Conservation (phyloP, 2,888 invertebrate species). For the Lasius platythorax region DNA sequence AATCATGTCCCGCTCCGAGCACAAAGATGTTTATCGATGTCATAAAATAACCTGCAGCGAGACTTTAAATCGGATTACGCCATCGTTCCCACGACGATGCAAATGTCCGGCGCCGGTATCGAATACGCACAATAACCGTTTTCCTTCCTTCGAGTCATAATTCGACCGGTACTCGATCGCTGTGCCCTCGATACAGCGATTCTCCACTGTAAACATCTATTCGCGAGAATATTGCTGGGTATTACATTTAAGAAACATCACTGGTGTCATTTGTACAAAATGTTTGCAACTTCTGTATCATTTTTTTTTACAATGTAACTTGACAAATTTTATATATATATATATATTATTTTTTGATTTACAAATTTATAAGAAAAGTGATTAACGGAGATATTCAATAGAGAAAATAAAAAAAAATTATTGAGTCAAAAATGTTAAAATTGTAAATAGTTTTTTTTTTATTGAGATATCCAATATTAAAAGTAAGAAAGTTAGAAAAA, state of each 20-base stretch:
- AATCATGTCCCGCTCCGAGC: constrained; percentile 5
- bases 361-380: not conserved
- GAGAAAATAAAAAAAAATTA: not conserved
- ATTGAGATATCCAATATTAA: too few species aligned
- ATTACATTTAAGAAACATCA: not conserved
- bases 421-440: too few species aligned
- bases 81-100: constrained; percentile 31
- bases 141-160: constrained; percentile 7
- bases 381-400: not conserved
- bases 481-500: not conserved
- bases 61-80: constrained; percentile 40
- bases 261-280: not conserved
- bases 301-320: not conserved
- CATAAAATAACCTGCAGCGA: constrained; percentile 26
- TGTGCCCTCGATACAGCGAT: not conserved
- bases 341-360: not conserved
- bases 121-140: not conserved
- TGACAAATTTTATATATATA: not conserved
- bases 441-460: too few species aligned
- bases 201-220: not conserved
- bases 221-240: constrained; percentile 3
- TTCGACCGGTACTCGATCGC: not conserved
- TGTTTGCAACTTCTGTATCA: not conserved
- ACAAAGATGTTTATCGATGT: constrained; percentile 40
- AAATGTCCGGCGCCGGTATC: not conserved